Base-by-base conservation (phyloP, 2,797 vertebrate genomes). In the Kryptopterus vitreolus region DNA sequence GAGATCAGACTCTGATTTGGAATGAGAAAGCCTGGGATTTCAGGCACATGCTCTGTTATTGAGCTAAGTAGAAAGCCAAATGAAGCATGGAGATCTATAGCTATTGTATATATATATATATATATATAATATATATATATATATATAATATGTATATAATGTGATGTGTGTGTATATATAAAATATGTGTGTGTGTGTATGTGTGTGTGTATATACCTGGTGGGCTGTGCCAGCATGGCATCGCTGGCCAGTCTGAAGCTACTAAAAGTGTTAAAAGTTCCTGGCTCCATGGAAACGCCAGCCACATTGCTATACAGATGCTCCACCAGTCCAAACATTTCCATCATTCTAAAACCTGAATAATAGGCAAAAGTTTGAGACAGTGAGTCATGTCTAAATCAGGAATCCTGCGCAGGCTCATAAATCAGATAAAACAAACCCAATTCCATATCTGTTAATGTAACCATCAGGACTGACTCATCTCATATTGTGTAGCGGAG, bases 341-440 rank as follows among this genome's bases (percentile, higher is more conserved):
- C 97, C 98, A 99, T 99, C 97, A 99, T 99, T 83, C 95, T 95
- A 93, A 99, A 99, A 65, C 96, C 98, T 98, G 82, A n/a, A 63
- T 11, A 35, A 22, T 20, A 22, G 31, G 16, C 29, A 63, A 33
- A 68, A 1, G n/a, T 46, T 18, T 35, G 3, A 3, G 33, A 63
- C 29, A 20, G n/a, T 26, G 13, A 68, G n/a, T 48, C 38, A 46
- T 68, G n/a, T 26, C 1, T 66, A 2, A 2, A 68, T 48, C 13
- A 18, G 65, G 38, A 24, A 38, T 15, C 38, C 38, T 26, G n/a
- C 38, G 24, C 22, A 62, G 59, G 11, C 24, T 59, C 57, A 59
- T 29, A 11, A 26, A 59, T 24, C 24, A 26, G 57, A 59, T 59
- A 13, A 59, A 22, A n/a, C 24, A 58, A 9, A 58, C 11, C 24